These are phyloP conservation scores for Galemys pyrenaicus DNA, from an alignment of 2,113 vertebrate species.

Conservation along the genomic window DNA sequence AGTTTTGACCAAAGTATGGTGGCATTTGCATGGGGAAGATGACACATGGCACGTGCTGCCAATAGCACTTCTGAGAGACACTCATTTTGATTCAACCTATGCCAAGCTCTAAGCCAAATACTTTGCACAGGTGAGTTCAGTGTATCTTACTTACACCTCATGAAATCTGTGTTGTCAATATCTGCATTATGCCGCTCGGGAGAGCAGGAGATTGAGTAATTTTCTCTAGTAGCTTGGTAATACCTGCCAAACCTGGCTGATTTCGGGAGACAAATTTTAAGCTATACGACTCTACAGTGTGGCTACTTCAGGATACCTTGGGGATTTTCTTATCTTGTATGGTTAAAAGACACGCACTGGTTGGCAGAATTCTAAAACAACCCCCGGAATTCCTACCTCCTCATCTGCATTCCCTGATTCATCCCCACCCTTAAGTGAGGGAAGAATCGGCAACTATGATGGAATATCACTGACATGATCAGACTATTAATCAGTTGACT, in stretches of 20 bases:
- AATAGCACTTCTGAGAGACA: background rate
- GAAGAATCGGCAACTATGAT: background rate
- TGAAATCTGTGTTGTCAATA: fast-evolving
- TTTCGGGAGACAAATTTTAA: too few species aligned
- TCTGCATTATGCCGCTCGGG: fast-evolving
- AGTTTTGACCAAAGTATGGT: background rate
- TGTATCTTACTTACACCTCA: background rate
- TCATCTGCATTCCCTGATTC: background rate
- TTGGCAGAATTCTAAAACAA: background rate
- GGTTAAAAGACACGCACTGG: background rate
- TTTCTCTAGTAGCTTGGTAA: background rate
- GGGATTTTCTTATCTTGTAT: background rate
- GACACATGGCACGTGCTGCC: background rate
- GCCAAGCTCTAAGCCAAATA: background rate
- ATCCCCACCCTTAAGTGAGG: background rate
- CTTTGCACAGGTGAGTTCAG: background rate
- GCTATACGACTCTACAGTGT: background rate
- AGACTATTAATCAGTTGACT: background rate
- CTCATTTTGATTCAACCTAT: background rate
- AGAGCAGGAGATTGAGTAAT: background rate
- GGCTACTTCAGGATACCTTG: background rate
- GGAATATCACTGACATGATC: fast-evolving
- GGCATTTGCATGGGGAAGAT: background rate
- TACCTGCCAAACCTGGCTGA: too few species aligned
- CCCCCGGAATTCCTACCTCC: background rate